A percentile compares a stretch with the other conserved stretches of the same genome.
These are phyloP conservation scores for Colaptes auratus DNA, from an alignment of 2,113 vertebrate species.

Conservation along the genomic window DNA sequence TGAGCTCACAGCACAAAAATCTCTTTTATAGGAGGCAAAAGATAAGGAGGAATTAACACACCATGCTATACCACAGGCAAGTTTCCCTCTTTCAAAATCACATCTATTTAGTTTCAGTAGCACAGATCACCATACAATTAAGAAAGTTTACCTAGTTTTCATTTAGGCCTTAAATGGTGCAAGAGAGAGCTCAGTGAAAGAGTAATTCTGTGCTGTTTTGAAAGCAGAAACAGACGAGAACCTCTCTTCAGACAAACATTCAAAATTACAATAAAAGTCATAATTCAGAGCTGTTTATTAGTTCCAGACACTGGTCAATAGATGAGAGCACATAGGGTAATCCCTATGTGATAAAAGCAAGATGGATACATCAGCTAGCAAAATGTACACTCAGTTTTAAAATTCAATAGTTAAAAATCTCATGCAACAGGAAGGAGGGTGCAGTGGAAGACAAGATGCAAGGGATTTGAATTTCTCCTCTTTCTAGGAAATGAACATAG, in stretches of 20 bases:
- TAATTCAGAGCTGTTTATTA: neutral
- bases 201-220: neutral
- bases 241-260: neutral
- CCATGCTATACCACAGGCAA: neutral
- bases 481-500: neutral
- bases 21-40: neutral
- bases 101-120: neutral
- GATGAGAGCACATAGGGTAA: neutral
- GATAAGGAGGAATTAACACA: neutral
- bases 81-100: neutral
- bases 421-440: neutral
- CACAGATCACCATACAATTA: neutral
- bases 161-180: neutral
- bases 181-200: neutral
- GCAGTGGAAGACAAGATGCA: rapidly evolving
- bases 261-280: neutral
- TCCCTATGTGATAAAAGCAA: neutral
- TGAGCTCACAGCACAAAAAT: neutral
- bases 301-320: neutral
- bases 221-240: neutral
- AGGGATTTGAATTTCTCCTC: neutral
- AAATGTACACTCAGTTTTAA: neutral
- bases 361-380: neutral
- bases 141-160: neutral
- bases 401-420: neutral